Evolutionary conservation across 92 coral and sea anemone species (phyloP).

Genomic region (Blastomussa wellsi): DNA sequence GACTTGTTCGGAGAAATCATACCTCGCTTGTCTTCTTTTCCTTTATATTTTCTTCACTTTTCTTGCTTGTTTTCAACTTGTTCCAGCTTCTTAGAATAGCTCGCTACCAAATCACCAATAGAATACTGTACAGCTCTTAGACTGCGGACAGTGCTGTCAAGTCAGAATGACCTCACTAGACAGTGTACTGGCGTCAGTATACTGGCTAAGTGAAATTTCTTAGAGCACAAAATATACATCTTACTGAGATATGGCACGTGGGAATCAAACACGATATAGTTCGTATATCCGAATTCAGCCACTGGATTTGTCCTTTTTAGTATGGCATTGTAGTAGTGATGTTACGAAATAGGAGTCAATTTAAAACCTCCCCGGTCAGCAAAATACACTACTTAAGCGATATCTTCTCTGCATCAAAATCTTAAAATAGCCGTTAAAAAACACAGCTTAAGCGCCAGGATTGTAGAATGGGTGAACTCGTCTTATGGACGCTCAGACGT

Average conservation of each 20-base stretch:
- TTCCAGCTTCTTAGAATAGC: background rate
- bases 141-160: background rate
- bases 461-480: background rate
- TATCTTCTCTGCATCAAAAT: background rate
- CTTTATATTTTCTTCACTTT: background rate
- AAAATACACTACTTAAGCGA: background rate
- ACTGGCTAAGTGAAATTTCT: background rate
- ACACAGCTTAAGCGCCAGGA: background rate
- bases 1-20: background rate
- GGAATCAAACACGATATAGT: conserved; percentile 9
- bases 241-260: conserved; percentile 24
- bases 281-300: conserved; percentile 1
- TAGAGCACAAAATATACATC: background rate
- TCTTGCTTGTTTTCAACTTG: background rate
- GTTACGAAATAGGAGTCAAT: background rate
- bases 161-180: conserved; percentile 13
- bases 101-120: background rate
- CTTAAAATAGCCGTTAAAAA: background rate
- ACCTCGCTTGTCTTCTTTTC: background rate
- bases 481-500: background rate
- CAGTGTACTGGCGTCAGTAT: background rate
- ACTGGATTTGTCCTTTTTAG: background rate
- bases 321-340: background rate
- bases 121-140: background rate
- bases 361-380: background rate